These are phyloP conservation scores for Azorinus chamasolen DNA, from an alignment of 2,888 invertebrate species.

Conservation along the genomic window DNA sequence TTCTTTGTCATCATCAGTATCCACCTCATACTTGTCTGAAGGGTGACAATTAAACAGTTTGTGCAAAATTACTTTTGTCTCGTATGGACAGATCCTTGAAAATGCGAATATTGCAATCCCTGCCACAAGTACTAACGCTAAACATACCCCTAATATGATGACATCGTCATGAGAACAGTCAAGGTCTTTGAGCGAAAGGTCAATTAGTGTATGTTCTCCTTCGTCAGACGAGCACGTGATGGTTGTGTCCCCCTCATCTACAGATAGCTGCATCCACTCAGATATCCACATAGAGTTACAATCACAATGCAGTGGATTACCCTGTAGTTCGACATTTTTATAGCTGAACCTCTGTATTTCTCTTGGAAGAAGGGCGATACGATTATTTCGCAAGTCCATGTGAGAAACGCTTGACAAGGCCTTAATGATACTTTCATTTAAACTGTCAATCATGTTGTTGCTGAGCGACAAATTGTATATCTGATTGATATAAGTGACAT, in stretches of 20 bases:
- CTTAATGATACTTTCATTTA: slow-evolving; percentile 41
- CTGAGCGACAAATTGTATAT: slow-evolving; percentile 54
- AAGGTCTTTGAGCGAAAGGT: slow-evolving; percentile 19
- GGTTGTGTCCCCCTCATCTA: slow-evolving; percentile 17
- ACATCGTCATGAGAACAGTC: slow-evolving; percentile 19
- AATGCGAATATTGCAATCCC: slow-evolving; percentile 33
- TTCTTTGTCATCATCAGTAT: slow-evolving; percentile 33
- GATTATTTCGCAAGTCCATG: slow-evolving; percentile 38
- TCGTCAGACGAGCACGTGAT: slow-evolving; percentile 36
- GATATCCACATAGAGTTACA: slow-evolving; percentile 66
- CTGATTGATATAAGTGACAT: slow-evolving; percentile 35
- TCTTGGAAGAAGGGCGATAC: slow-evolving; percentile 37
- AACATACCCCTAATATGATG: slow-evolving; percentile 18
- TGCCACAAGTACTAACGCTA: neutral
- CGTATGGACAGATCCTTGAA: slow-evolving; percentile 66
- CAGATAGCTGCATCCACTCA: slow-evolving; percentile 57
- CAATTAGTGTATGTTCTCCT: slow-evolving; percentile 7
- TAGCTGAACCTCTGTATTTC: slow-evolving; percentile 49
- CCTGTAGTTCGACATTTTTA: slow-evolving; percentile 33
- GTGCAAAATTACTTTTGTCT: slow-evolving; percentile 66
- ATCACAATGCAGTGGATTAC: slow-evolving; percentile 61
- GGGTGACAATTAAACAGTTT: slow-evolving; percentile 55
- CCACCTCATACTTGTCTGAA: slow-evolving; percentile 53
- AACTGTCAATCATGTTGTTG: slow-evolving; percentile 41
- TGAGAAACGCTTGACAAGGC: slow-evolving; percentile 19